Percentiles rank a stretch among this genome's conserved stretches.
Evolutionary conservation across 2,888 invertebrate species (phyloP).

Genomic region (Pharmacophagus antenor): DNA sequence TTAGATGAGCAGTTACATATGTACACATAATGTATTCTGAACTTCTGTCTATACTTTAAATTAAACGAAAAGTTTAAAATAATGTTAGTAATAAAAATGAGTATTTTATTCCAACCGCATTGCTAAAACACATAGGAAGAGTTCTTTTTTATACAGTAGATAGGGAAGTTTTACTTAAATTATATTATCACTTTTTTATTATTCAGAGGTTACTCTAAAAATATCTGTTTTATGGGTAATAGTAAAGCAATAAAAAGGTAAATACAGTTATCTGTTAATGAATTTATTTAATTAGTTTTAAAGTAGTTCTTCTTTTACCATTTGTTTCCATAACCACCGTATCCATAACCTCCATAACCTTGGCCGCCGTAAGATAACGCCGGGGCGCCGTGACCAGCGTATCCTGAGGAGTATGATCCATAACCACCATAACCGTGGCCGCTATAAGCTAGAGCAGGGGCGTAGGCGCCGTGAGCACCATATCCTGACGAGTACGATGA

Average conservation of each 20-base stretch:
- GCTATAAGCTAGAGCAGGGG: slow-evolving; percentile 40
- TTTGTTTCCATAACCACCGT: slow-evolving; percentile 40
- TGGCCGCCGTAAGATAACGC: background rate
- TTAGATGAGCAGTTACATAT: too few relatives aligned
- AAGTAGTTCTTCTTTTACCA: slow-evolving; percentile 41
- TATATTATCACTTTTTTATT: too few relatives aligned
- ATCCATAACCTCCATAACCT: slow-evolving; percentile 28
- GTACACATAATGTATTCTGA: too few relatives aligned
- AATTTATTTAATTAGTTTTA: background rate
- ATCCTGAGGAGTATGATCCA: background rate
- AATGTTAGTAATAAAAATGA: too few relatives aligned
- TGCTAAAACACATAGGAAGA: too few relatives aligned
- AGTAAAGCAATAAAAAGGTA: background rate
- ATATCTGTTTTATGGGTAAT: too few relatives aligned
- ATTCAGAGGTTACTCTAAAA: too few relatives aligned
- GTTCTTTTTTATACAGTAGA: too few relatives aligned
- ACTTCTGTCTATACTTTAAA: too few relatives aligned
- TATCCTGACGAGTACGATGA: slow-evolving; percentile 36
- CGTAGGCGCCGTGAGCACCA: slow-evolving; percentile 32
- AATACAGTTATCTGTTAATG: background rate
- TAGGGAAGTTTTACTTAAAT: too few relatives aligned
- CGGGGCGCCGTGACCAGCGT: background rate
- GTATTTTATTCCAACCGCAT: too few relatives aligned
- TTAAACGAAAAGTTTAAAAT: too few relatives aligned
- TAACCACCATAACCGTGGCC: slow-evolving; percentile 34